Base-by-base conservation (phyloP, 1,140 invertebrate species). In the Frieseomelitta varia region DNA sequence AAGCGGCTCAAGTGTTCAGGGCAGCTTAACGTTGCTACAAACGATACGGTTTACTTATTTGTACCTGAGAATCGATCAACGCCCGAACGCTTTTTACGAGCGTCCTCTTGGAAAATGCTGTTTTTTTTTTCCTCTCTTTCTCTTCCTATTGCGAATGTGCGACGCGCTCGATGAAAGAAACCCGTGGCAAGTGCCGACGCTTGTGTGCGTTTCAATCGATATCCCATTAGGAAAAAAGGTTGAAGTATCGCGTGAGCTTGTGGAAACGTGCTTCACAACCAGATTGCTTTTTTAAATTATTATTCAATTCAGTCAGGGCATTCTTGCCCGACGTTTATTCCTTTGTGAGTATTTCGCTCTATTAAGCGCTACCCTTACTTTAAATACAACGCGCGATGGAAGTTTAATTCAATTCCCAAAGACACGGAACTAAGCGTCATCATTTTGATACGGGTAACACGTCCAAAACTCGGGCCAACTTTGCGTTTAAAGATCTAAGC, bases 41-140 rank as follows among this genome's bases (percentile, higher is more conserved):
- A 83, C 81, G 51, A 68, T 69, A 68, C 74, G 63, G 55, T 69
- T 78, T 83, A 77, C 74, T 78, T 69, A 78, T 69, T 83, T 83
- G 75, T 78, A 53, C 30, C 34, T 30, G 65, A 83, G 19, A 63
- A 83, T 83, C 81, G 75, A 83, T 78, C 81, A 83, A 83, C 55
- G 81, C 74, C 53, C 72, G 71, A 12, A 30, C 17, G 17, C 65
- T 78, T 83, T 83, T 78, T 78, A 83, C 81, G 27, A 51, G 19
- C 63, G 15, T 15, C 47, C 63, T 68, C 17, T 24, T 24, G 81
- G 73, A 68, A 77, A 82, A 76, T 39, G 30, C n/a, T n/a, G 53
- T 77, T 55, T 67, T 73, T 30, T 6, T 51, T n/a, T 6, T 2
- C 15, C 39, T 24, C 47, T 6, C 34, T 63, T 8, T 56, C 19